Base-by-base conservation (phyloP, 2,888 invertebrate species). In the Eulithis prunata region DNA sequence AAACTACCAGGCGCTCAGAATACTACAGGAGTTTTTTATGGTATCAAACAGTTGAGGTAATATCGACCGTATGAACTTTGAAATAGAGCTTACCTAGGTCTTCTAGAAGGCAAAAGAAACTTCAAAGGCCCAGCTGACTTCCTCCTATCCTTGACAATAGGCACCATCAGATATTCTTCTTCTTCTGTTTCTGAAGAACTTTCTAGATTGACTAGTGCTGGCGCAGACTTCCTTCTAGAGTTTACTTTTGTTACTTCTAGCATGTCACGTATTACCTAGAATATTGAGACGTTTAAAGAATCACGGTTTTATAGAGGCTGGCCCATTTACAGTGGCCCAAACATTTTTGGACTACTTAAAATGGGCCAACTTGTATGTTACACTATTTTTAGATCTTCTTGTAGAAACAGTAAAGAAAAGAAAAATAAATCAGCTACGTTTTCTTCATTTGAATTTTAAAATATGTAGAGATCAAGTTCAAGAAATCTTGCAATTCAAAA, bases 201-300 rank as follows among this genome's bases (percentile, higher is more conserved):
- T 4, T 90, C 91, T 51, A 91, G 73, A 62, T 94, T 91, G 43
- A 93, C 84, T 43, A 94, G 78, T n/a, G 94, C 93, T 0, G 95
- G 95, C 0, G 94, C 94, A 0, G 95, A 95, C 78, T 89, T 87
- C 65, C 94, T 88, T 71, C 94, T 90, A 51, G 91, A 92, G 14
- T 90, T 73, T 55, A 76, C 75, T 68, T 89, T 90, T 4, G 93
- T 88, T 47, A 86, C 82, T 64, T 91, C 91, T 38, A 93, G 76
- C 87, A 93, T 91, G 55, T 92, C 92, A 36, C 89, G 82, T 41
- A 93, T 88, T 7, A 66, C 66, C 66, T 66, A 49, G n/a, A 43
- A 57, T 32, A 60, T 13, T 14, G 32, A 0, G 6, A 13, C 6
- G 38, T 55, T 1, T 32, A 14, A 47, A n/a, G 1, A 4, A 11